Percentiles rank a stretch among this genome's conserved stretches.
phyloP scores from a whole-genome alignment of 35 echinoderm and acorn worm species.

The Apostichopus californicus region DNA sequence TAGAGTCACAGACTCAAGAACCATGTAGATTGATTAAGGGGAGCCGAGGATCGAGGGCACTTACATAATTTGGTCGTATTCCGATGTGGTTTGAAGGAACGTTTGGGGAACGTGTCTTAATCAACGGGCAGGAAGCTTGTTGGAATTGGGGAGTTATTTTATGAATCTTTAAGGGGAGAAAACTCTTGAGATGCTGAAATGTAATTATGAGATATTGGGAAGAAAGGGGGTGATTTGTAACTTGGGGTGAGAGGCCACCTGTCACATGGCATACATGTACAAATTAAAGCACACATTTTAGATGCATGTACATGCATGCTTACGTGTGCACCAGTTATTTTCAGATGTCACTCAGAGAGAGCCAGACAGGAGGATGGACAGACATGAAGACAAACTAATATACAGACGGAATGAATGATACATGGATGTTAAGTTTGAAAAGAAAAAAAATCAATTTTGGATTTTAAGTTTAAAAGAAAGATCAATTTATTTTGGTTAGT shows the following conservation, averaged over 20 bases:
- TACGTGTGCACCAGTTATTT: no score
- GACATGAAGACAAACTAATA: no score
- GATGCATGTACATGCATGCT: no score
- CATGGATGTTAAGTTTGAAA: no score
- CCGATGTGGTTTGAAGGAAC: slow-evolving; percentile 19
- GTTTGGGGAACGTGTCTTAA: neutral
- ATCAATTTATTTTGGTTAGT: no score
- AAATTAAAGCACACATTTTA: no score
- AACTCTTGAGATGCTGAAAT: neutral
- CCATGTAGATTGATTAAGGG: neutral
- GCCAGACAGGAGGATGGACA: no score
- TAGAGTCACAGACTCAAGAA: neutral
- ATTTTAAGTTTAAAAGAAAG: no score
- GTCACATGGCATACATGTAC: no score
- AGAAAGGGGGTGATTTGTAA: neutral
- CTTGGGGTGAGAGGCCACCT: neutral
- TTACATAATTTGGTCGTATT: slow-evolving; percentile 35
- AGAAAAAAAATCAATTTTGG: no score
- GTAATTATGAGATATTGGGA: neutral
- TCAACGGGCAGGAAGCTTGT: neutral
- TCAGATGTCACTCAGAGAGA: no score
- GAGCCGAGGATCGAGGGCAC: neutral
- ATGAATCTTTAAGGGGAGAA: neutral
- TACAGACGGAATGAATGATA: no score
- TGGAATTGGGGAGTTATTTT: slow-evolving; percentile 12